A percentile compares a stretch with the other conserved stretches of the same genome.
These are phyloP conservation scores for cattle (Bos taurus) DNA, from an alignment of 2,113 vertebrate genomes.

Conservation along the genomic window ARS-UCD2.0 NC_037330.1:4546501-4547000, in stretches of 20 bases:
- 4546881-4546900: background rate
- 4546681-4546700: background rate
- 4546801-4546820: background rate
- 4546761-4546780: background rate
- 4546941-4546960: background rate
- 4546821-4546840: background rate
- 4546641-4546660: background rate
- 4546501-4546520: background rate
- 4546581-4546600: background rate
- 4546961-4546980: background rate
- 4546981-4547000: background rate
- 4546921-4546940: background rate
- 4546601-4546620: background rate
- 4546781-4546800: background rate
- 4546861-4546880: background rate
- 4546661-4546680: background rate
- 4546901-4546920: background rate
- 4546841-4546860: background rate
- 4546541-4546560: too few species aligned
- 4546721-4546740: background rate
- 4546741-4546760: background rate
- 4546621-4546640: background rate
- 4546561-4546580: background rate
- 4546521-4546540: background rate
- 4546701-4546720: rapidly evolving